Conservation (phyloP, 2,888 invertebrate species). For the Yponomeuta plumbellus region DNA sequence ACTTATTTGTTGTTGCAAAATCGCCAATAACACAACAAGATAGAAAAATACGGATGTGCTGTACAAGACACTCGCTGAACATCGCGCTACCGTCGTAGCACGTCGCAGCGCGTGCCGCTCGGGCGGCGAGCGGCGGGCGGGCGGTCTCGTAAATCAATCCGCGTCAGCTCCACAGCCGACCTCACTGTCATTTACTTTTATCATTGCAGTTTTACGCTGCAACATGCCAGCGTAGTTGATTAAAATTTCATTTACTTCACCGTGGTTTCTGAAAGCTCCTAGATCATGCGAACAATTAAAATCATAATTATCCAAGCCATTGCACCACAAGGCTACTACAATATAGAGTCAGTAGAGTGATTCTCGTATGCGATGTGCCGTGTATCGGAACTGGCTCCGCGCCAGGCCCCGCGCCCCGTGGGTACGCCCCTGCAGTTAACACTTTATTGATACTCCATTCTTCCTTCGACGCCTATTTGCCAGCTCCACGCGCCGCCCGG, state of each 20-base stretch:
- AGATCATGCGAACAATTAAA: background rate
- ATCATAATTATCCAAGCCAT: background rate
- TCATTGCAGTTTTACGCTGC: background rate
- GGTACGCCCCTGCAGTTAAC: background rate
- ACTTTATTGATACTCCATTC: slow-evolving; percentile 3
- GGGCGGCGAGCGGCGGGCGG: background rate
- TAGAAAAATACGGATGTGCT: too few species aligned
- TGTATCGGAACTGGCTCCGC: background rate
- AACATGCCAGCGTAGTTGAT: background rate
- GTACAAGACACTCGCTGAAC: too few species aligned
- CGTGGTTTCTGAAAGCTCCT: background rate
- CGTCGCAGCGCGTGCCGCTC: background rate
- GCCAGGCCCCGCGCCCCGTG: background rate
- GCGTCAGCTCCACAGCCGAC: background rate
- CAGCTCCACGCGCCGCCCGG: background rate
- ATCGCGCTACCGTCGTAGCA: too few species aligned
- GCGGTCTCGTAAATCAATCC: background rate
- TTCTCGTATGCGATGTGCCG: background rate
- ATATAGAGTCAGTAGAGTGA: too few species aligned
- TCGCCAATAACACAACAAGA: too few species aligned
- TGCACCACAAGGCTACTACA: background rate
- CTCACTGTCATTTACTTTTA: background rate
- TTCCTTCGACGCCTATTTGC: background rate
- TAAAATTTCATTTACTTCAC: background rate
- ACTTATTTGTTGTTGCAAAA: too few species aligned